These are phyloP conservation scores for Drosophila biarmipes DNA, from an alignment of 1,140 invertebrate genomes.

Conservation along the genomic window DNA sequence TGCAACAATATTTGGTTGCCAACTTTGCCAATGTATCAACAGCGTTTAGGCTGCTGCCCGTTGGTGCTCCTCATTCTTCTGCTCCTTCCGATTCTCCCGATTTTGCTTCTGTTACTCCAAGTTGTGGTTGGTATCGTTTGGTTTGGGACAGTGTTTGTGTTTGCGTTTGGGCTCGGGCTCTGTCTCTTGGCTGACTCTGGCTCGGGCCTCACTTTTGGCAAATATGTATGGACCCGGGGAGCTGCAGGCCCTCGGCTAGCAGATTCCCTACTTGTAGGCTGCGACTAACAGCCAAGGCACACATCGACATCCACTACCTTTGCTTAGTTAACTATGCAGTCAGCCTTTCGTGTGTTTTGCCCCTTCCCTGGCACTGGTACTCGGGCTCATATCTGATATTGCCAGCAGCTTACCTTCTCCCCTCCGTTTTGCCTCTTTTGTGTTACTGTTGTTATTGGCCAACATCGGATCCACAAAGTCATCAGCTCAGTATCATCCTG, in stretches of 20 bases:
- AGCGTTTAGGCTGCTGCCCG: conserved; percentile 72
- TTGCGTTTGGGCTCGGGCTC: conserved; percentile 35
- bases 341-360: conserved; percentile 57
- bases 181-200: background rate
- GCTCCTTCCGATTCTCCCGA: conserved; percentile 24
- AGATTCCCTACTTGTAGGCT: conserved; percentile 36
- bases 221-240: conserved; percentile 5
- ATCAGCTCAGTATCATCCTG: conserved; percentile 41
- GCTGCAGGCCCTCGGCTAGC: conserved; percentile 47
- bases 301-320: conserved; percentile 40
- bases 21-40: conserved; percentile 77
- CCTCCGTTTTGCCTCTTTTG: conserved; percentile 31
- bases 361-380: conserved; percentile 23
- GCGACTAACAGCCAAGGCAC: conserved; percentile 29
- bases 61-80: conserved; percentile 26
- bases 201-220: conserved; percentile 16
- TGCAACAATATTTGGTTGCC: conserved; percentile 82
- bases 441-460: conserved; percentile 50
- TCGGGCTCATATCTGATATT: conserved; percentile 47
- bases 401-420: conserved; percentile 50
- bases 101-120: conserved; percentile 30
- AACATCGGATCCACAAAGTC: conserved; percentile 55
- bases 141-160: conserved; percentile 55
- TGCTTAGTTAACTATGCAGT: conserved; percentile 64
- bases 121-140: conserved; percentile 41